Percentiles rank a stretch among this genome's conserved stretches.
Evolutionary conservation across 1,140 invertebrate species (phyloP).

Genomic region (Drosophila pectinifera): DNA sequence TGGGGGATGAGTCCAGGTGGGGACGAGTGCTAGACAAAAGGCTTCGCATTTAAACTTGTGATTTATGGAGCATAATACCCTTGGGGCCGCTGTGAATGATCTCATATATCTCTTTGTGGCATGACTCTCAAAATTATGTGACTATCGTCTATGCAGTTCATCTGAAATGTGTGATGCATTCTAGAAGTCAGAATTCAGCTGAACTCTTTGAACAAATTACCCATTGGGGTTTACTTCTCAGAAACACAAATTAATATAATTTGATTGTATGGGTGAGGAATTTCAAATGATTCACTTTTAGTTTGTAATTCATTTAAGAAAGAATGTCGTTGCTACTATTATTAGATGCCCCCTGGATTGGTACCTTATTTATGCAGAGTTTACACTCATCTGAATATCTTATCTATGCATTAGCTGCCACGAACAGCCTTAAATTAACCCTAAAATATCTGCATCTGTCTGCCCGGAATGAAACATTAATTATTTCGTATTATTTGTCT

Average conservation of each 20-base stretch:
- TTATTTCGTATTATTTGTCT: conserved; percentile 45
- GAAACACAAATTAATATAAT: conserved; percentile 28
- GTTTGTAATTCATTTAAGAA: neutral
- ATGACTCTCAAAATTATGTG: conserved; percentile 8
- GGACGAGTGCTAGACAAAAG: conserved; percentile 23
- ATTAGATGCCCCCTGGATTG: too few relatives aligned
- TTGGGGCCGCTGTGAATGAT: conserved; percentile 87
- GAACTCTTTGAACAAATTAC: conserved; percentile 25
- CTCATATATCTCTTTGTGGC: conserved; percentile 86
- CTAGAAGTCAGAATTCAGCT: conserved; percentile 5
- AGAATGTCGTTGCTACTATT: neutral
- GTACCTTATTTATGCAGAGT: neutral
- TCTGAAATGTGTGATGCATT: conserved; percentile 18
- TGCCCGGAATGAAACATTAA: conserved; percentile 29
- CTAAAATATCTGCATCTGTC: conserved; percentile 23
- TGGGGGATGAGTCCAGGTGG: conserved; percentile 15
- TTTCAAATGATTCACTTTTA: conserved; percentile 14
- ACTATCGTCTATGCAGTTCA: conserved; percentile 32
- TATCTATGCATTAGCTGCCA: conserved; percentile 1
- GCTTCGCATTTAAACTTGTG: conserved; percentile 71
- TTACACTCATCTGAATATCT: neutral
- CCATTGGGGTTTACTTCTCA: conserved; percentile 33
- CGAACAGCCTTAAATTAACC: conserved; percentile 26
- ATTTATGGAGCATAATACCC: conserved; percentile 63
- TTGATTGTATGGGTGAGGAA: neutral